These are phyloP conservation scores for Triplophysa tibetana DNA, from an alignment of 2,113 vertebrate genomes.

Conservation along the genomic window DNA sequence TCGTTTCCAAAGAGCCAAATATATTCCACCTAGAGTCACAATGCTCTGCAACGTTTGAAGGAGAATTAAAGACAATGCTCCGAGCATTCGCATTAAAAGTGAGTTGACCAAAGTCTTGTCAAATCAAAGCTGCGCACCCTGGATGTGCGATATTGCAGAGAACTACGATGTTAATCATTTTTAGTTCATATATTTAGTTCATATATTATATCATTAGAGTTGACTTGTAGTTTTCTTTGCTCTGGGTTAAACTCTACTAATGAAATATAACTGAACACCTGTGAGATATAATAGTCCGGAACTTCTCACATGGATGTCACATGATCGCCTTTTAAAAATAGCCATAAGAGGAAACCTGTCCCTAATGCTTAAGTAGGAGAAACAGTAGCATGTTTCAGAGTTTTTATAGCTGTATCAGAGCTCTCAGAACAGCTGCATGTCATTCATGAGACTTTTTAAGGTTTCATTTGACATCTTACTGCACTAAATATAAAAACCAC, in stretches of 20 bases:
- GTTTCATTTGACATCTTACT: neutral
- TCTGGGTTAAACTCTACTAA: too few relatives aligned
- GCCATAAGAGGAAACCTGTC: slow-evolving; percentile 20
- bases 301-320: neutral
- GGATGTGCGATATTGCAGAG: neutral
- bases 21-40: neutral
- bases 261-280: neutral
- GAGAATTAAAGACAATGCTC: neutral
- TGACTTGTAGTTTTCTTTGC: neutral
- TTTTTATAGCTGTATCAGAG: slow-evolving; percentile 37
- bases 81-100: neutral
- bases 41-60: neutral
- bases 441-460: neutral
- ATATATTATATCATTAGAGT: neutral
- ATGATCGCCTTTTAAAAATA: slow-evolving; percentile 38
- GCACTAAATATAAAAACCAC: neutral
- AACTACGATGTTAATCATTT: neutral
- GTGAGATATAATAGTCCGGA: neutral
- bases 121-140: neutral
- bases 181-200: neutral
- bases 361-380: neutral
- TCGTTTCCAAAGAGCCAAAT: neutral
- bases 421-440: neutral
- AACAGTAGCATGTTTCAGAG: slow-evolving; percentile 3
- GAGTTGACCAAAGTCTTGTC: neutral